Evolutionary conservation across 2,797 vertebrate genomes (phyloP), one percentile per base, ranked within the genome.

Genomic region (Meriones psammophilus): DNA sequence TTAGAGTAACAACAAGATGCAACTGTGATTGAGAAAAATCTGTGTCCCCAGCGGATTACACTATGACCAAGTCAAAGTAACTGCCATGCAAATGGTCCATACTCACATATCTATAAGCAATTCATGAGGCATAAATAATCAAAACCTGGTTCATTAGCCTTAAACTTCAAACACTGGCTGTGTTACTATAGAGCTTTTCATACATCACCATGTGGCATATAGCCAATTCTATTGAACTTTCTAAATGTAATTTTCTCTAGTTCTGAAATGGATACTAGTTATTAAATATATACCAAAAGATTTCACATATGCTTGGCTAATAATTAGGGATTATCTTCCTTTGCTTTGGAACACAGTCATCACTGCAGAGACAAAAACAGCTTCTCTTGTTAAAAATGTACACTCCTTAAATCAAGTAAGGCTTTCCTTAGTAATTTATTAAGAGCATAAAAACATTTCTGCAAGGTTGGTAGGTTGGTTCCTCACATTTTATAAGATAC

Each of bases 101-200:
- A 69, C 22, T 64, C 28, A 74, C 20, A 83, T 24, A 83, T 5
- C 36, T 14, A 77, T 13, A n/a, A 79, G 54, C 36, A 88, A 30
- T 73, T 76, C 60, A 64, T 94, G 36, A 73, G 13, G 64, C 46
- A 89, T 73, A 85, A 89, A 85, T 85, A 30, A 89, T 4, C 39
- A 78, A 88, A 94, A 62, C 73, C 8, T 28, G 30, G 56, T 15
- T 58, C 1, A 0, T 46, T 85, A 64, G 39, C 15, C 28, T 50
- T 84, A 30, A 92, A 71, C 24, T 36, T 30, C 86, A 42, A 81
- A 78, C 28, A 30, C 50, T 66, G 7, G 46, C 13, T 66, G 56
- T 36, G 15, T 39, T 77, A 79, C 91, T 24, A 68, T 56, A 36
- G 10, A 39, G n/a, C 33, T 84, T 12, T 68, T 88, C 64, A 83